A percentile compares a stretch with the other conserved stretches of the same genome.
Evolutionary conservation across 2,113 vertebrate species (phyloP).

Genomic region (Eidolon helvum): DNA sequence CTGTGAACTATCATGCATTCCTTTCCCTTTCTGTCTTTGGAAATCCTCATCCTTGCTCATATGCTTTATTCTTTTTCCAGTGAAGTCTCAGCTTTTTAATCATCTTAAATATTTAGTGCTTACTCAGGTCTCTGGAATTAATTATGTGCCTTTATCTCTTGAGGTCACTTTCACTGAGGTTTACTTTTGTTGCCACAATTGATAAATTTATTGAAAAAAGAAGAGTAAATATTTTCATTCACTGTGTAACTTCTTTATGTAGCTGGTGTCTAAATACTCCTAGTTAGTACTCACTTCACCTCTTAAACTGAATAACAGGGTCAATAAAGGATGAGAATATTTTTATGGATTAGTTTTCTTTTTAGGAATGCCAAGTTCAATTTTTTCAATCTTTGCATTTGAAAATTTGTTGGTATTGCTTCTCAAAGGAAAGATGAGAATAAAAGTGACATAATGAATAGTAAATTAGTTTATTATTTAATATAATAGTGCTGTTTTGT

Average conservation of each 20-base stretch:
- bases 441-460: not conserved
- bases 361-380: not conserved
- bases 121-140: not conserved
- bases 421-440: conserved; percentile 39
- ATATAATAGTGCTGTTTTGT: not conserved
- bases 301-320: not conserved
- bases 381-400: not conserved
- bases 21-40: not conserved
- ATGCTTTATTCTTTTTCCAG: not conserved
- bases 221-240: not conserved
- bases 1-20: not conserved
- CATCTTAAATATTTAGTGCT: not conserved
- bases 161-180: not conserved
- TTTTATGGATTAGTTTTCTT: not conserved
- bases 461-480: not conserved
- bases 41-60: not conserved
- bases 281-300: not conserved
- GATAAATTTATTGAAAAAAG: not conserved
- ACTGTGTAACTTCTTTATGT: not conserved
- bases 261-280: not conserved
- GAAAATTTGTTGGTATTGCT: conserved; percentile 34
- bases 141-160: not conserved
- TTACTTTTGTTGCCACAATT: not conserved
- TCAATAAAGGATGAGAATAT: not conserved
- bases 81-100: not conserved